A percentile compares a stretch with the other conserved stretches of the same genome.
phyloP scores from a whole-genome alignment of 2,888 invertebrate species.

The Brachypterus glaber region DNA sequence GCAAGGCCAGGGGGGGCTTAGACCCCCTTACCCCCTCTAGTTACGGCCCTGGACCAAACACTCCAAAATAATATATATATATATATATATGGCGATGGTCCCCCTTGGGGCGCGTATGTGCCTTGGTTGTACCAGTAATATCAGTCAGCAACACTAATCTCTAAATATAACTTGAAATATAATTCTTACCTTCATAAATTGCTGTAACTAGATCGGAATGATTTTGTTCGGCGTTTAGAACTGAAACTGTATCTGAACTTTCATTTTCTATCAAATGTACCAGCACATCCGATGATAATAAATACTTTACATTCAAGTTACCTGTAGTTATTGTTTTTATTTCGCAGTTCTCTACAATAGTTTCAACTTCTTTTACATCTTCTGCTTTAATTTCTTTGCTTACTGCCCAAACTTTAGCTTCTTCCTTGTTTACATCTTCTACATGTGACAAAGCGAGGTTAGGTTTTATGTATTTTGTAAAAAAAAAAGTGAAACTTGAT shows the following conservation, averaged over 20 bases:
- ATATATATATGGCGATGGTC: no score
- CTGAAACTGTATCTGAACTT: constrained; percentile 31
- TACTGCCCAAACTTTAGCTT: constrained; percentile 12
- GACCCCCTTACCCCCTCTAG: no score
- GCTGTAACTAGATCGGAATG: constrained; percentile 68
- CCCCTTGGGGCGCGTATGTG: no score
- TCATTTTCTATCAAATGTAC: constrained; percentile 28
- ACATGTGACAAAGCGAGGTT: constrained; percentile 14
- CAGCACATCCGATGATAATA: constrained; percentile 39
- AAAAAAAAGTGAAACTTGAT: no score
- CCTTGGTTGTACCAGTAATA: no score
- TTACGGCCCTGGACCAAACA: no score
- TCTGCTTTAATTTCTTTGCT: constrained; percentile 16
- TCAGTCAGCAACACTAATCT: no score
- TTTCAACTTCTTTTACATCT: constrained; percentile 12
- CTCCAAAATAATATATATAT: no score
- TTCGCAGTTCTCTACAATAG: constrained; percentile 17
- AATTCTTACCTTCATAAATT: constrained; percentile 64
- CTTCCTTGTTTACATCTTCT: constrained; percentile 8
- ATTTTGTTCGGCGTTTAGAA: constrained; percentile 49
- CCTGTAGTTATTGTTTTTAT: constrained; percentile 12
- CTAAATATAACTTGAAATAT: no score
- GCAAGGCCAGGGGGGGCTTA: no score
- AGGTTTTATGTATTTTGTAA: no score
- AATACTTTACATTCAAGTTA: constrained; percentile 42